A percentile compares a stretch with the other conserved stretches of the same genome.
Conservation (phyloP, 2,113 vertebrate species). For the Vireo altiloquus region DNA sequence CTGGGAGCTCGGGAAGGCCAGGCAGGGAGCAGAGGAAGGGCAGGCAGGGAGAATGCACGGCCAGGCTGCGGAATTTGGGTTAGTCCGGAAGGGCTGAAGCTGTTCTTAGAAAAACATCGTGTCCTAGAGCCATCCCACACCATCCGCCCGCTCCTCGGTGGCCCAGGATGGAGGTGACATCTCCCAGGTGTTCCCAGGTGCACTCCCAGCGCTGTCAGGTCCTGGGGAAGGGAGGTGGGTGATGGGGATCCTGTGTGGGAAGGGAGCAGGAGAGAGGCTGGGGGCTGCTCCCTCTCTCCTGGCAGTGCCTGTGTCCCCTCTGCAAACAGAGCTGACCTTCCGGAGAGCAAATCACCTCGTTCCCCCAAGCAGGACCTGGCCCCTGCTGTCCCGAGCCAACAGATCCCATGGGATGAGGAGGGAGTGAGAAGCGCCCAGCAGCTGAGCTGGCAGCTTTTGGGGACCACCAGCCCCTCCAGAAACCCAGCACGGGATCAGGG, state of each 20-base stretch:
- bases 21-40: not conserved
- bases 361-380: not conserved
- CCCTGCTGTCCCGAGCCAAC: not conserved
- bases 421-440: not conserved
- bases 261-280: not conserved
- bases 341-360: rapidly evolving
- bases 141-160: rapidly evolving
- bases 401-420: rapidly evolving
- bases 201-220: rapidly evolving
- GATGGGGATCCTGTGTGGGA: not conserved
- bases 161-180: not conserved
- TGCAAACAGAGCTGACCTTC: not conserved
- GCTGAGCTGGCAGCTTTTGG: rapidly evolving
- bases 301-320: not conserved
- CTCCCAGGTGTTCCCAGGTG: rapidly evolving
- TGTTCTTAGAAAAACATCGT: not conserved
- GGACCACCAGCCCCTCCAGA: not conserved
- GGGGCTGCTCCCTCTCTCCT: not conserved
- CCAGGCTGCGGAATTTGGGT: not conserved
- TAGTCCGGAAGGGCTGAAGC: not conserved
- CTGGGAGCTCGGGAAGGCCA: not conserved
- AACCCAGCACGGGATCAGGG: not conserved
- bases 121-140: not conserved
- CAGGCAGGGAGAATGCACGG: not conserved
- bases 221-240: not conserved